These are phyloP conservation scores for Rynchops niger DNA, from an alignment of 2,113 vertebrate genomes.

Conservation along the genomic window DNA sequence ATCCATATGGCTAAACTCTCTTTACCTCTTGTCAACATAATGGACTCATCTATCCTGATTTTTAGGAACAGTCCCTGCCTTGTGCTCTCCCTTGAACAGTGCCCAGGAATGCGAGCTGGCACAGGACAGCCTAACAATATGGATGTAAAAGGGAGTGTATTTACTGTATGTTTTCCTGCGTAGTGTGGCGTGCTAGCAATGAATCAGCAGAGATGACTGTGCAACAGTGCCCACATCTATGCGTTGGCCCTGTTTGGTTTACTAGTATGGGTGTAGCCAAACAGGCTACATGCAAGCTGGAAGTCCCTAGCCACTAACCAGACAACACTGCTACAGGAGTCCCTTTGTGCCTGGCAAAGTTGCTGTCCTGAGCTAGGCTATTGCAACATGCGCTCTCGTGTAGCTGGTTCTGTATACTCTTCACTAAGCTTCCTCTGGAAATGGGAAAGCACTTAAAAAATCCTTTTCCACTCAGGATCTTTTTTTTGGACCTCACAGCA, in stretches of 20 bases:
- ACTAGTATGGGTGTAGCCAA: neutral
- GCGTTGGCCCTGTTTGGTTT: neutral
- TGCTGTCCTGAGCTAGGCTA: neutral
- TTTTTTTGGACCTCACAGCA: neutral
- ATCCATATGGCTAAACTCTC: slow-evolving; percentile 4
- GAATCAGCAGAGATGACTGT: neutral
- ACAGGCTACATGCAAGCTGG: neutral
- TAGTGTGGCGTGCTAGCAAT: neutral
- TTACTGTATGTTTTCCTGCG: neutral
- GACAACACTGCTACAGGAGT: neutral
- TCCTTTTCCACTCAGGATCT: neutral
- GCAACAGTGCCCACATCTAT: neutral
- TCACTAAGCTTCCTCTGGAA: neutral
- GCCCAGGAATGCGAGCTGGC: neutral
- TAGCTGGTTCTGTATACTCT: neutral
- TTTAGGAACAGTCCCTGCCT: slow-evolving; percentile 11
- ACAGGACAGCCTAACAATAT: neutral
- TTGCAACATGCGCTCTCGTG: rapidly evolving
- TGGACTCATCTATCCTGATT: neutral
- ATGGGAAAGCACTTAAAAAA: neutral
- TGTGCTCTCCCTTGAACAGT: neutral
- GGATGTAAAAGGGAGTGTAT: neutral
- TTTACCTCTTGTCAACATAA: neutral
- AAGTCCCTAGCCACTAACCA: neutral
- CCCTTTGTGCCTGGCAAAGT: neutral